Evolutionary conservation across 53 echinoderm and acorn worm species (phyloP), one percentile per base, ranked within the genome.

Genomic region (Paracentrotus lividus): DNA sequence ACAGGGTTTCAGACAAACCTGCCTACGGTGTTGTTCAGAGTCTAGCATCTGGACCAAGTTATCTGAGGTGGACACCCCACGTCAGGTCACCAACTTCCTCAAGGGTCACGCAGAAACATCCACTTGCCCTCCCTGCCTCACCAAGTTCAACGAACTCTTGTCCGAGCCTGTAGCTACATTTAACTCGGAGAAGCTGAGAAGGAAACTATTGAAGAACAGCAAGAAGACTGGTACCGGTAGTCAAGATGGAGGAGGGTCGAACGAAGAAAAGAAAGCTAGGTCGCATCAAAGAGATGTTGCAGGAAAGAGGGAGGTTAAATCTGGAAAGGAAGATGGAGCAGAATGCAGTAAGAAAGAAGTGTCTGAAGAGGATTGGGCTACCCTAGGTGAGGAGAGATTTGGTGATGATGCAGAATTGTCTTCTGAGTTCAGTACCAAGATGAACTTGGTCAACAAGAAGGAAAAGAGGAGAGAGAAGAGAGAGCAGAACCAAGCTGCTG

Each of bases 11-110:
- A 93, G 95, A 33, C 97, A 97, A 85, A 94, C 95, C 20, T 94
- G 94, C 68, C 84, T 99, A 51, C 95, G 94, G 77, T 85, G 86
- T 21, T 97, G 95, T 77, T 94, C 96, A 20, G 97, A 97, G 51
- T 85, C 92, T 65, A 99, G 96, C 51, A 61, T 93, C 6, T 97
- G 99, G 96, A 97, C 99, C 85, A 99, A 96, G 47, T 93, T 97
- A 21, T 95, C 95, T 92, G 99, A 98, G 60, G 90, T 95, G 24
- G 95, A 94, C 53, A 42, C 94, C 33, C 94, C 96, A 15, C 34
- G 34, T 4, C 90, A 96, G 49, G 23, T 97, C 67, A 49, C 96
- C 14, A 21, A 85, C 18, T 88, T 87, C 27, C 90, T 92, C 38
- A 58, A 34, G 16, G 54, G 88, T 29, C 44, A 8, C 2, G 47